A percentile compares a stretch with the other conserved stretches of the same genome.
Evolutionary conservation across 2,113 vertebrate species (phyloP).

Genomic region (Picathartes gymnocephalus): DNA sequence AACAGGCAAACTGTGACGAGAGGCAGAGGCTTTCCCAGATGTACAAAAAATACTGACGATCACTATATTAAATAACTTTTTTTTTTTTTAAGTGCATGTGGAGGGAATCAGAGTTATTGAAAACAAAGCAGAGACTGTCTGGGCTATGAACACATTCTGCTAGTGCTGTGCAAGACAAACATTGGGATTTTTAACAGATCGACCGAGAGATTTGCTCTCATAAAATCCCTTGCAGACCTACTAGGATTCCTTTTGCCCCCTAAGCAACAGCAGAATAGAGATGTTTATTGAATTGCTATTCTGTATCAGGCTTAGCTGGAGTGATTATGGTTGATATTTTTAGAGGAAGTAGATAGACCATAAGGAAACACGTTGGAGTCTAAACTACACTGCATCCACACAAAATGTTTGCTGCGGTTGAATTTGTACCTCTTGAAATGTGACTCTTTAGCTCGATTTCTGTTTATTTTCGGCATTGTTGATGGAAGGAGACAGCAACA

Average conservation of each 20-base stretch:
- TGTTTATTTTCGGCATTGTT: conserved; percentile 15
- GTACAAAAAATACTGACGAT: not conserved
- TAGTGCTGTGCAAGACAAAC: not conserved
- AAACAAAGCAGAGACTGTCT: not conserved
- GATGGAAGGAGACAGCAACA: not conserved
- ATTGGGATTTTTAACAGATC: not conserved
- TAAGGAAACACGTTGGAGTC: conserved; percentile 12
- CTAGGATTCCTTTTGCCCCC: not conserved
- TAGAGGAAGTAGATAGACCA: conserved; percentile 22
- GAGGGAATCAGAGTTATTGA: not conserved
- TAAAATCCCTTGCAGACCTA: not conserved
- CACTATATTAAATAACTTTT: not conserved
- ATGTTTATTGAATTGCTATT: not conserved
- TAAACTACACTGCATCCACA: not conserved
- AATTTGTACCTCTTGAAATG: not conserved
- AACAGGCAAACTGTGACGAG: rapidly evolving
- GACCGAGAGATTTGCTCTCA: not conserved
- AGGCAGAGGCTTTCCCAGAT: not conserved
- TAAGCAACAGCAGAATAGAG: not conserved
- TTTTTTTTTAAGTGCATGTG: not conserved
- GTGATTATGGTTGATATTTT: not conserved
- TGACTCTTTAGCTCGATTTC: conserved; percentile 5
- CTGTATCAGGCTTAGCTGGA: conserved; percentile 8
- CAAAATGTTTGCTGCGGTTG: conserved; percentile 8
- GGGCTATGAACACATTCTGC: not conserved